Evolutionary conservation across 2,797 vertebrate species (phyloP), one percentile per base, ranked within the genome.

Genomic region (Apodemus agrarius): DNA sequence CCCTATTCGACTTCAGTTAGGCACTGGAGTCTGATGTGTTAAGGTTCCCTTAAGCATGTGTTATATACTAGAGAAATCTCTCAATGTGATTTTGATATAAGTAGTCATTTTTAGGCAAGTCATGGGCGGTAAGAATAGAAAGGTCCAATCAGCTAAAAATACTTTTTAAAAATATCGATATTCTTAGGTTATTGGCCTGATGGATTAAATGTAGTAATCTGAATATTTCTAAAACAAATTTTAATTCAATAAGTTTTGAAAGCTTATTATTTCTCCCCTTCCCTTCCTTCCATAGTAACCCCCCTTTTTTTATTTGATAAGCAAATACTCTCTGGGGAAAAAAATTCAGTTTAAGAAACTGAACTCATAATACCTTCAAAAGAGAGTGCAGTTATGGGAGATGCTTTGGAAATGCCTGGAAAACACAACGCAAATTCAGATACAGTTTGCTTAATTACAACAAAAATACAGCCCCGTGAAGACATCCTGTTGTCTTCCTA

Each of bases 371-470:
- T 98, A 98, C 98, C 97, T 98, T 97, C 97, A 98, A 98, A 98
- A 97, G 98, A 97, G 98, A 99, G 98, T 98, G 97, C 97, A 98
- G 97, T 97, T 98, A 98, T 91, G 98, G 96, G 96, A 98, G 97
- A 95, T 89, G 96, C 97, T 98, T 97, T 98, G 98, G 98, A 98
- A 86, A 98, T 98, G 98, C 96, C 98, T 97, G 75, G 89, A 91
- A 98, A 98, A 96, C 94, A 96, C 95, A 98, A 97, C 96, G 82
- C 96, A 88, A 97, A 96, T 94, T 98, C 98, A 98, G 96, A 98
- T 98, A 98, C 95, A 96, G 91, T 98, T 98, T 98, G 93, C 96
- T 98, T 99, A 99, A 99, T 99, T 99, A 98, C 97, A 97, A 95
- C 79, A 98, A 97, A 98, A 99, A 98, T 98, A 94, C 82, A 87